Conservation (phyloP, 2,888 invertebrate species). For the Camponotus fellah region DNA sequence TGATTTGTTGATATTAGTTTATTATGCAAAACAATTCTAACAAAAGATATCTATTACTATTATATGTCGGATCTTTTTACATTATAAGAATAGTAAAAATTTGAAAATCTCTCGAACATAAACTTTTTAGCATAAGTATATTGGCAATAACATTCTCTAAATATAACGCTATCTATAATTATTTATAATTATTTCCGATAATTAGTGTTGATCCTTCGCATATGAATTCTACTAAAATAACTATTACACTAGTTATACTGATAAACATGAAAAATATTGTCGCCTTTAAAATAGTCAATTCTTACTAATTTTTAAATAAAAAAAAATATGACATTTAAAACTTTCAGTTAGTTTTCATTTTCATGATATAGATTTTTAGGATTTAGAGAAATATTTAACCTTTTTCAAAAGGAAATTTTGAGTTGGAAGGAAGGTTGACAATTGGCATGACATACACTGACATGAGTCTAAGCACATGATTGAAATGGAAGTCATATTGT, state of each 20-base stretch:
- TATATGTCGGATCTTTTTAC: neutral
- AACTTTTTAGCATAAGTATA: neutral
- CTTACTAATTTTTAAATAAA: too few species aligned
- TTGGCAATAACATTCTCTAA: slow-evolving; percentile 3
- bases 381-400: too few species aligned
- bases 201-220: neutral
- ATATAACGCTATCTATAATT: neutral
- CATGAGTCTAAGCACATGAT: too few species aligned
- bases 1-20: neutral
- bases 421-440: too few species aligned
- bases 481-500: too few species aligned
- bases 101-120: neutral
- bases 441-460: too few species aligned
- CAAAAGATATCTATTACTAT: neutral
- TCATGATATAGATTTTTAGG: too few species aligned
- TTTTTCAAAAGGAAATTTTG: too few species aligned
- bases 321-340: too few species aligned
- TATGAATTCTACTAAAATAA: slow-evolving; percentile 8
- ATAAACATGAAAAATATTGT: too few species aligned
- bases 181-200: neutral
- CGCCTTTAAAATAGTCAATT: too few species aligned
- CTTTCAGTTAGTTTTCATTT: too few species aligned
- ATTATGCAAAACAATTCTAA: neutral
- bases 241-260: neutral
- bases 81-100: neutral